Evolutionary conservation across 1,140 invertebrate genomes (phyloP).

Genomic region (Aradophagus sp.): DNA sequence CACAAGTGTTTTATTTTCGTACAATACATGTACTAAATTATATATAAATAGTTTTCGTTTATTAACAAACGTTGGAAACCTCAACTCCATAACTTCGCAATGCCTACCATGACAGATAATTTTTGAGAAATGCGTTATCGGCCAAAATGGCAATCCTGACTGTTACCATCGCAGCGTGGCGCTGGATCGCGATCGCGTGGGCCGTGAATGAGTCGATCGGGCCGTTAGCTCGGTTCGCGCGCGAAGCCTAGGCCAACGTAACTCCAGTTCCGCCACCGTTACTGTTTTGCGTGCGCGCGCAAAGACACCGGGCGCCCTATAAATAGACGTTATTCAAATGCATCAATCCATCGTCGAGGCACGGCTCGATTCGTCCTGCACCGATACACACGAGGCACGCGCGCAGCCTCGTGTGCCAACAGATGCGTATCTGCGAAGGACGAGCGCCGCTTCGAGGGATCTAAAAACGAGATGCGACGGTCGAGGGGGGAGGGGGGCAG

Average conservation of each 20-base stretch:
- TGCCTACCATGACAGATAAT: no score
- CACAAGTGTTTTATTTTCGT: no score
- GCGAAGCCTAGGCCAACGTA: conserved; percentile 37
- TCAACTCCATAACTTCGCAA: no score
- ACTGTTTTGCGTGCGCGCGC: conserved; percentile 12
- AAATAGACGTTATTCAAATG: conserved; percentile 48
- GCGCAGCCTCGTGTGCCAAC: conserved; percentile 11
- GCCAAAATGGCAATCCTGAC: no score
- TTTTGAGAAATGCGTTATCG: no score
- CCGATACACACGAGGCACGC: conserved; percentile 44
- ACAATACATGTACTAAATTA: no score
- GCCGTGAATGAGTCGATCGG: conserved; percentile 29
- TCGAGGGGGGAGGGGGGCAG: no score
- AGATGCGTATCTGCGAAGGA: conserved; percentile 30
- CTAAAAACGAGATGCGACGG: no score
- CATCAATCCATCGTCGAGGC: conserved; percentile 37
- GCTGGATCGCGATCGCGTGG: conserved; percentile 57
- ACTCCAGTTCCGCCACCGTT: conserved; percentile 42
- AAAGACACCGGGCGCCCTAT: conserved; percentile 41
- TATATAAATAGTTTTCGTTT: no score
- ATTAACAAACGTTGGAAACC: no score
- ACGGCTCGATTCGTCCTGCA: conserved; percentile 41
- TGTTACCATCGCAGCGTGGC: conserved; percentile 30
- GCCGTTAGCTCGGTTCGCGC: conserved; percentile 12
- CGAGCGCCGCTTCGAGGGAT: conserved; percentile 6